Evolutionary conservation across 2,113 vertebrate genomes (phyloP), one percentile per base, ranked within the genome.

Genomic region (Nycticebus coucang): DNA sequence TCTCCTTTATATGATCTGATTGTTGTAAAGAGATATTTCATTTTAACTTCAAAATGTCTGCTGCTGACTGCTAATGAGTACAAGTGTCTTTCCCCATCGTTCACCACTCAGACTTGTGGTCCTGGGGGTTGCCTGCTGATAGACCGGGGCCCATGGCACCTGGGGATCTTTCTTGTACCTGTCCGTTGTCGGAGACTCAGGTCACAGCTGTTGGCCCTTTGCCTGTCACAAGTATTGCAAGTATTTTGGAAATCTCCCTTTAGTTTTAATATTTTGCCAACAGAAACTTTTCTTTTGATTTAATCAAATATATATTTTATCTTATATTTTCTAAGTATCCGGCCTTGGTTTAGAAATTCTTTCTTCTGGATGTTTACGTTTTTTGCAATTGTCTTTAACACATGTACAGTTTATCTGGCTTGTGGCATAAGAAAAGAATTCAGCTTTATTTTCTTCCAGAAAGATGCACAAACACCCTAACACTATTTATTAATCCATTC

Each of bases 1-100:
- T 84, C 77, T 26, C 94, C n/a, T 95, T 93, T 95, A 91, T 80
- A 90, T 37, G 72, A 55, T 59, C 81, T 81, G 86, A 71, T 78
- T 66, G 82, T 57, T 95, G 82, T 66, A 60, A 68, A 66, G 55
- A 66, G 74, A 72, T 3, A 24, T 14, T 17, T 55, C 50, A 30
- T 45, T 89, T 83, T 57, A 15, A 66, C 69, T 62, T 83, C 55
- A 59, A 72, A n/a, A 50, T 37, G 37, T 17, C 11, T 69, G 62
- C 66, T 41, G 26, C 78, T 28, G 74, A 41, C 74, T 72, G 72
- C 92, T 92, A 24, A 77, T 53, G 84, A 74, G 62, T 9, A 41
- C 15, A 28, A 12, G 18, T 0, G 35, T 12, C 41, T 66, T 62
- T 35, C 11, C 18, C 8, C 59, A 4, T 35, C 45, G 22, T 22